These are phyloP conservation scores for Myopa testacea DNA, from an alignment of 2,888 invertebrate genomes.

Conservation along the genomic window DNA sequence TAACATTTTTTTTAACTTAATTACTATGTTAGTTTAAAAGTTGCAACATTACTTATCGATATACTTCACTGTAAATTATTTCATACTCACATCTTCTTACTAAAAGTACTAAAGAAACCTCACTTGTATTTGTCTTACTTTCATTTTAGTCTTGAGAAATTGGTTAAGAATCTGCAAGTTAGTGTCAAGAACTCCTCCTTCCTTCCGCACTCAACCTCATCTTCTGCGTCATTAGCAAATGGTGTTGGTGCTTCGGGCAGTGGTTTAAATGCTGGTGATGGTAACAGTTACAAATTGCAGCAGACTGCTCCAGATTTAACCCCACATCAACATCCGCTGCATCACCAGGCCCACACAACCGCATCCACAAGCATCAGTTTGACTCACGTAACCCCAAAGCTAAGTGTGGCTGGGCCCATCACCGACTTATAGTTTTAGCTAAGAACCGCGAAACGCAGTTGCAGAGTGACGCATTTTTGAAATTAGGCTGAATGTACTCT, in stretches of 20 bases:
- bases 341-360: conserved; percentile 43
- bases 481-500: conserved; percentile 15
- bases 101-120: conserved; percentile 36
- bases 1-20: no score
- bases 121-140: conserved; percentile 49
- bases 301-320: conserved; percentile 36
- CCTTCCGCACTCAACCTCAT: conserved; percentile 41
- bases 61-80: no score
- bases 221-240: conserved; percentile 48
- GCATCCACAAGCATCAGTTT: conserved; percentile 41
- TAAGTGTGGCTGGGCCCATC: conserved; percentile 66
- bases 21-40: no score
- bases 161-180: conserved; percentile 65
- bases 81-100: neutral
- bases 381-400: conserved; percentile 54
- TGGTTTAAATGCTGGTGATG: conserved; percentile 44
- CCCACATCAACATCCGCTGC: conserved; percentile 43
- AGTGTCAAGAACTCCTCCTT: conserved; percentile 53
- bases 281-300: conserved; percentile 41
- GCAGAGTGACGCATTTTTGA: conserved; percentile 61
- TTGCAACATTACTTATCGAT: no score
- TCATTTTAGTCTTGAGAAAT: conserved; percentile 67
- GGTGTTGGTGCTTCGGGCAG: conserved; percentile 51
- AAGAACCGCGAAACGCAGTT: conserved; percentile 47
- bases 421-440: conserved; percentile 68